A percentile compares a stretch with the other conserved stretches of the same genome.
phyloP scores from a whole-genome alignment of 37 sponge, comb jelly and placozoan genomes.

The Chondrilla cf. caribensis region DNA sequence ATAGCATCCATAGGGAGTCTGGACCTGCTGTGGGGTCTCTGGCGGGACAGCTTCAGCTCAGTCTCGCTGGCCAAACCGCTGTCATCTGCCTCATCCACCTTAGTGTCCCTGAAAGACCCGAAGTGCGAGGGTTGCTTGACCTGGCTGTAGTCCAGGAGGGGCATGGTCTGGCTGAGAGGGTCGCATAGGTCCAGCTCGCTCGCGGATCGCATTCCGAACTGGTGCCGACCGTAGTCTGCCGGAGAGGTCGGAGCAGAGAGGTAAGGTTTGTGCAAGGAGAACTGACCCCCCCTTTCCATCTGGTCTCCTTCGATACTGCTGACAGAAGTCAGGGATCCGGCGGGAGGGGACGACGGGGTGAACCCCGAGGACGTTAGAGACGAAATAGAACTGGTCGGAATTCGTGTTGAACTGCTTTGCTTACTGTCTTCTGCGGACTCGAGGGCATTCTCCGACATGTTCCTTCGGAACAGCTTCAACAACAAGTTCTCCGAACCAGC shows the following conservation, averaged over 20 bases:
- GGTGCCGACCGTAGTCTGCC: background rate
- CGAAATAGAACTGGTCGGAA: background rate
- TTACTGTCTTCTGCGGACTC: background rate
- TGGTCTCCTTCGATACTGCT: background rate
- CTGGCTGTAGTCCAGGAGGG: background rate
- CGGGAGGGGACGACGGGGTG: background rate
- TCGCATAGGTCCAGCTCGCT: background rate
- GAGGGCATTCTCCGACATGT: background rate
- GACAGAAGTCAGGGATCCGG: background rate
- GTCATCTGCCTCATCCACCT: background rate
- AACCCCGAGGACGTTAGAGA: background rate
- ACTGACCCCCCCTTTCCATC: no score
- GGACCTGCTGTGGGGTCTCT: background rate
- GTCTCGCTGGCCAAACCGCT: background rate
- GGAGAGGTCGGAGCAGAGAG: slow-evolving; percentile 15
- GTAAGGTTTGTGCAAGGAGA: background rate
- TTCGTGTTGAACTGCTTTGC: background rate
- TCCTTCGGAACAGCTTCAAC: background rate
- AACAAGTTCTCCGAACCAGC: background rate
- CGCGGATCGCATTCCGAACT: background rate
- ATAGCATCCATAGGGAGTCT: background rate
- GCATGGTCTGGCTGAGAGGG: background rate
- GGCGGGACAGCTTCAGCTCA: background rate
- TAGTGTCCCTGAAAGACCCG: background rate
- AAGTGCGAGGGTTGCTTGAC: background rate